phyloP scores from a whole-genome alignment of 2,113 vertebrate species.

The Seriola rivoliana region DNA sequence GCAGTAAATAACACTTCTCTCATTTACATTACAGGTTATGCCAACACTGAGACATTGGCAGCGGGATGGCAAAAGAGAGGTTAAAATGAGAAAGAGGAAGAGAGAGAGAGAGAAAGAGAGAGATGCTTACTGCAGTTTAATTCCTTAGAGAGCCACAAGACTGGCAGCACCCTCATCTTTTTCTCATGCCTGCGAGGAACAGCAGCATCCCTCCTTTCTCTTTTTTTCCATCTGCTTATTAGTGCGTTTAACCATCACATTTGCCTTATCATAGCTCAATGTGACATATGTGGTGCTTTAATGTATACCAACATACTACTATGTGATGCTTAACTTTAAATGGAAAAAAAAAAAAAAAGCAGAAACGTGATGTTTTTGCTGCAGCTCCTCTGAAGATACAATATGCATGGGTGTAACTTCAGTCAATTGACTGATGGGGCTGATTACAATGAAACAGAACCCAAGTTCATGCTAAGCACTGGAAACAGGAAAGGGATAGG shows the following conservation, averaged over 20 bases:
- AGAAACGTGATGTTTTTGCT: conserved; percentile 3
- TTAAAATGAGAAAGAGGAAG: neutral
- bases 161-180: conserved; percentile 33
- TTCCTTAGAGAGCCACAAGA: conserved; percentile 39
- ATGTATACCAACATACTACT: conserved; percentile 11
- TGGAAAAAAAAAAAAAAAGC: neutral
- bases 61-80: neutral
- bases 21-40: conserved; percentile 48
- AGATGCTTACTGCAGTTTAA: conserved; percentile 42
- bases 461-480: conserved; percentile 1
- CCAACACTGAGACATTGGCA: conserved; percentile 17
- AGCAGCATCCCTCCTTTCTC: neutral
- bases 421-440: conserved; percentile 43
- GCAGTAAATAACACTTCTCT: conserved; percentile 50
- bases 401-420: conserved; percentile 24
- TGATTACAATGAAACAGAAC: conserved; percentile 30
- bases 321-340: conserved; percentile 6
- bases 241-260: conserved; percentile 50
- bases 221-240: conserved; percentile 45
- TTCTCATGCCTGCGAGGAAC: conserved; percentile 10
- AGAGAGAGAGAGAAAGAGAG: neutral
- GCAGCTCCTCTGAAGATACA: conserved; percentile 16
- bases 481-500: neutral
- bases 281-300: conserved; percentile 40
- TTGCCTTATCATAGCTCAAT: conserved; percentile 13